Conservation (phyloP, 2,797 vertebrate genomes). For the Tarsius wallacei region DNA sequence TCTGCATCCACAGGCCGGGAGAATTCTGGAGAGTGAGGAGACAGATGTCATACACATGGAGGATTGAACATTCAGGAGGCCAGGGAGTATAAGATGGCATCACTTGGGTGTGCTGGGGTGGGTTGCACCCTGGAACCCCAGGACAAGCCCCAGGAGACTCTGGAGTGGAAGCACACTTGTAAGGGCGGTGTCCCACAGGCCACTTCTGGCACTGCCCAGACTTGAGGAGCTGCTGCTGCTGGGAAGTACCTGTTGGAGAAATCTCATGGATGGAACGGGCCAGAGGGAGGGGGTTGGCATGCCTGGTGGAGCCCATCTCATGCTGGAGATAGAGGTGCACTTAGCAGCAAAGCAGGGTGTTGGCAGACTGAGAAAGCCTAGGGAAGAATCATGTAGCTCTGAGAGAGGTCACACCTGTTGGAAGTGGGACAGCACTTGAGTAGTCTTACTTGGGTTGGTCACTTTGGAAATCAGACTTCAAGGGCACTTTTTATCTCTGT, state of each 20-base stretch:
- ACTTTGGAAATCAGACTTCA: conserved; percentile 58
- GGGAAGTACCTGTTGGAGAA: neutral
- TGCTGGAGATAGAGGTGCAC: neutral
- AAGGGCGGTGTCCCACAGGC: neutral
- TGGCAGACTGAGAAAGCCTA: neutral
- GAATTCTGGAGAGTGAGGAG: neutral
- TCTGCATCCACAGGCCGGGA: neutral
- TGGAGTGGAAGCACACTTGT: neutral
- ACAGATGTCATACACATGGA: neutral
- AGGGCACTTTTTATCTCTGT: neutral
- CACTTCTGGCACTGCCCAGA: neutral
- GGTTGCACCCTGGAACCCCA: neutral
- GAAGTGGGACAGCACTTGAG: neutral
- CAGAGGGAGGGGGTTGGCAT: neutral
- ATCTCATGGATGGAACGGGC: neutral
- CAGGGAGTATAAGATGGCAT: neutral
- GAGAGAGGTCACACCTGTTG: neutral
- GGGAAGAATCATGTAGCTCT: neutral
- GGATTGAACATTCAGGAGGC: neutral
- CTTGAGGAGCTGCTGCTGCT: neutral
- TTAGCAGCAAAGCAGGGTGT: neutral
- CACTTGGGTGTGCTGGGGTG: neutral
- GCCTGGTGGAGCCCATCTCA: neutral
- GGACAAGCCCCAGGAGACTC: neutral
- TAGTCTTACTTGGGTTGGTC: neutral